Evolutionary conservation across 1,140 invertebrate species (phyloP), one percentile per base, ranked within the genome.

Genomic region (Hylyphantes graminicola): DNA sequence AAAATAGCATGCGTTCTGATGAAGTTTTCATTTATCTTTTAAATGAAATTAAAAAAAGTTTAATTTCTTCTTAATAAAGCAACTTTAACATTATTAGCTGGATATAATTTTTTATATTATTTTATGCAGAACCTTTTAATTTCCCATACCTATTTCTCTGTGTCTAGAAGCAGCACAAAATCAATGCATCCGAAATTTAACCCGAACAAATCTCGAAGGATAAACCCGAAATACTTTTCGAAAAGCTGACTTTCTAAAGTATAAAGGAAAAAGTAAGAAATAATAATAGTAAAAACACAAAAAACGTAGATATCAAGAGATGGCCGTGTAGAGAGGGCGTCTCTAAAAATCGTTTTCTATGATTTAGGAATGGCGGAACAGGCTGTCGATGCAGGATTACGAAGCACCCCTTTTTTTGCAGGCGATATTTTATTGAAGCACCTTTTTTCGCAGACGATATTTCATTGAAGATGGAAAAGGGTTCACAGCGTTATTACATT

Each of bases 371-470:
- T 15, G 74, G 17, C 10, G 59, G 53, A 76, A 76, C 74, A 63
- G 74, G 59, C 74, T 76, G 74, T 76, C 74, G 74, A 63, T 61
- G 74, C 57, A 48, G 74, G 74, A 59, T 76, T 76, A 51, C 19
- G 21, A 70, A 53, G 21, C 68, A 70, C 50, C n/a, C 19, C 68
- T 17, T 53, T 51, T 65, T 59, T 70, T 68, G 15, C 68, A 11
- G 50, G 21, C 50, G 68, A 70, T 53, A 70, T 17, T 53, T 70
- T 19, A 53, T 70, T 21, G 35, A 35, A 35, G 35, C 63, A 65
- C 19, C 63, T 70, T 35, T 35, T 68, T 70, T 70, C 48, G 15
- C 68, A 11, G 50, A 54, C 50, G 68, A 70, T 53, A 70, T 17
- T 53, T 70, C 50, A 53, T 70, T 21, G 35, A 35, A 35, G 35